Percentiles rank a stretch among this genome's conserved stretches.
These are phyloP conservation scores for Molanna angustata DNA, from an alignment of 2,888 invertebrate genomes.

Conservation along the genomic window DNA sequence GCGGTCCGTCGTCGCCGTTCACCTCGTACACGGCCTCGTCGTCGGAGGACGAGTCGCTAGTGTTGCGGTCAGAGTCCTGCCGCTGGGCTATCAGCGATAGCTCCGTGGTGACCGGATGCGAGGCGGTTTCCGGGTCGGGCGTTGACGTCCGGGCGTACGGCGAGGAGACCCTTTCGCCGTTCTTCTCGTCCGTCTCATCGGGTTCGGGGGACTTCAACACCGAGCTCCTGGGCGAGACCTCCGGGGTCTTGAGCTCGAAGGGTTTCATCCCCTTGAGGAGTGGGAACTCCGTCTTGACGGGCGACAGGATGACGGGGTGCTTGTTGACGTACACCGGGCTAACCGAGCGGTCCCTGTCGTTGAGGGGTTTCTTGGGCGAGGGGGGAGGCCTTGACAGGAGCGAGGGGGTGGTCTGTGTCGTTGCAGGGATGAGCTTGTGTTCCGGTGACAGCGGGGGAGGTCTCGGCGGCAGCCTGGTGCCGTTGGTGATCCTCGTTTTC, in stretches of 20 bases:
- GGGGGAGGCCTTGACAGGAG: constrained; percentile 45
- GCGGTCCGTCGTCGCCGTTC: constrained; percentile 36
- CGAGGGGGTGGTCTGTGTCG: constrained; percentile 40
- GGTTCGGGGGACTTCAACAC: constrained; percentile 12
- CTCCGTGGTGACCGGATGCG: constrained; percentile 35
- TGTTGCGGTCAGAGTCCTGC: constrained; percentile 20
- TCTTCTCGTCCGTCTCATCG: constrained; percentile 23
- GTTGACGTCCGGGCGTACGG: constrained; percentile 29
- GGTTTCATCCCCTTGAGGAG: constrained; percentile 4
- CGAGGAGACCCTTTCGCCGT: not conserved
- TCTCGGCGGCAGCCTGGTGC: constrained; percentile 16
- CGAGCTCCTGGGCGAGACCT: constrained; percentile 35
- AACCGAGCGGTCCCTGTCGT: constrained; percentile 19
- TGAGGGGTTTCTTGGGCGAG: constrained; percentile 40
- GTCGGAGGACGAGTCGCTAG: constrained; percentile 32
- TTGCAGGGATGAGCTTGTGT: constrained; percentile 34
- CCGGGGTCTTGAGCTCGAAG: constrained; percentile 12
- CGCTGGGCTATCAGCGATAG: constrained; percentile 24
- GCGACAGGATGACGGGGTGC: constrained; percentile 21
- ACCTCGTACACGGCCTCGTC: constrained; percentile 29
- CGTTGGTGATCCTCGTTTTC: constrained; percentile 12
- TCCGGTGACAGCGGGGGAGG: constrained; percentile 30
- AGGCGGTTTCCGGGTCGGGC: constrained; percentile 36
- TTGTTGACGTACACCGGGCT: constrained; percentile 27
- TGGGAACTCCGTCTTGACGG: constrained; percentile 13